phyloP scores from a whole-genome alignment of 2,888 invertebrate genomes.

The Liopterus haemorrhoidalis region DNA sequence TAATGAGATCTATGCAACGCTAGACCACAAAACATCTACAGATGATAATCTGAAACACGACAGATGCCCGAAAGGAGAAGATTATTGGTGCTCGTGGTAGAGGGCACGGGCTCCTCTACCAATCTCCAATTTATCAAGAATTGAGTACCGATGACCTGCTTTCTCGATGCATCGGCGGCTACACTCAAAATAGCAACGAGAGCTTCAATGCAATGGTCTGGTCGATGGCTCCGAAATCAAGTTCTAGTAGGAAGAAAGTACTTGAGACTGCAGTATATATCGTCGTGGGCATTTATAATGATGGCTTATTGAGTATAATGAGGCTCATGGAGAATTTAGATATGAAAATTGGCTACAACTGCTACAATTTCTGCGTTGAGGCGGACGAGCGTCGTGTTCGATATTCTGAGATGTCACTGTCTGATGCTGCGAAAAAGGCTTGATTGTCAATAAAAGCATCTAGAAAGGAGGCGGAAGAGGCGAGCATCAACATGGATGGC shows the following conservation, averaged over 20 bases:
- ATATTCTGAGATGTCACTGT: too few relatives aligned
- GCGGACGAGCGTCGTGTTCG: too few relatives aligned
- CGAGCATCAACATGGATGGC: too few relatives aligned
- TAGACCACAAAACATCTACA: conserved; percentile 16
- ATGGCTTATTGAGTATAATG: too few relatives aligned
- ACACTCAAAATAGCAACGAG: conserved; percentile 26
- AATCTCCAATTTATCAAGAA: conserved; percentile 27
- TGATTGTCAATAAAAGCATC: too few relatives aligned
- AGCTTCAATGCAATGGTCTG: conserved; percentile 23
- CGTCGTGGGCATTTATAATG: too few relatives aligned
- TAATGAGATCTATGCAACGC: conserved; percentile 15
- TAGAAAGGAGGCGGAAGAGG: too few relatives aligned
- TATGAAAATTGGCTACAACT: too few relatives aligned
- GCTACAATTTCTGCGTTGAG: too few relatives aligned
- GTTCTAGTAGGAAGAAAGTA: conserved; percentile 19
- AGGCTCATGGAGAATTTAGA: too few relatives aligned
- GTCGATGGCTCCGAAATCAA: conserved; percentile 23
- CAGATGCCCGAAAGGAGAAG: conserved; percentile 5
- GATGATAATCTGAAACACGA: conserved; percentile 16
- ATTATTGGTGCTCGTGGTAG: conserved; percentile 14
- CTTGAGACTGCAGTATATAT: conserved; percentile 21
- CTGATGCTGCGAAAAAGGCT: too few relatives aligned
- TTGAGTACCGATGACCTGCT: conserved; percentile 22
- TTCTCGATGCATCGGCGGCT: conserved; percentile 25
- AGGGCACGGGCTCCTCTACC: neutral